These are phyloP conservation scores for Phocoena phocoena DNA, from an alignment of 2,113 vertebrate genomes.

Conservation along the genomic window DNA sequence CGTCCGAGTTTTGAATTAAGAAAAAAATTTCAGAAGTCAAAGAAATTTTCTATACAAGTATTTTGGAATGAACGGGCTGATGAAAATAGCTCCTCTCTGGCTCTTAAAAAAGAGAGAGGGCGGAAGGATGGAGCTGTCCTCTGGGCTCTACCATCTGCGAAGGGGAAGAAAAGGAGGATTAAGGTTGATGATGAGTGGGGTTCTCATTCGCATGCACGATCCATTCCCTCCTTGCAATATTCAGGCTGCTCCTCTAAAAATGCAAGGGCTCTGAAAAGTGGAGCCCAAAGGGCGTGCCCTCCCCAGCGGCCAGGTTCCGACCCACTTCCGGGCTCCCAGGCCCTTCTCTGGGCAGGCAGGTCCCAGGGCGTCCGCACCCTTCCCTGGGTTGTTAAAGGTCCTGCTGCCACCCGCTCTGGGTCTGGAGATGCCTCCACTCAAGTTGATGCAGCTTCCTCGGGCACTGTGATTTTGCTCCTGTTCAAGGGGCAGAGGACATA, in stretches of 20 bases:
- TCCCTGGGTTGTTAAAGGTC: neutral
- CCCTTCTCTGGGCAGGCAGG: neutral
- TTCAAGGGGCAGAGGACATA: neutral
- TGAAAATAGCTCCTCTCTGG: neutral
- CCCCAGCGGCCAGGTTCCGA: neutral
- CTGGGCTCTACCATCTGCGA: neutral
- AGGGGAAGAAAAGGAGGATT: neutral
- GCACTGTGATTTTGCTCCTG: neutral
- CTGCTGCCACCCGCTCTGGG: neutral
- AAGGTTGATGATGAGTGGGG: neutral
- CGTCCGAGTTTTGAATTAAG: neutral
- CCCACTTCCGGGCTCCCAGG: rapidly evolving
- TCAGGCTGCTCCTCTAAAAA: neutral
- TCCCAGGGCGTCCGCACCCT: neutral
- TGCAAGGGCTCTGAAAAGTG: neutral
- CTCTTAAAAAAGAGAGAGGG: neutral
- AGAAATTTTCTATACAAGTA: neutral
- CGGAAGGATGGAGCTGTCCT: neutral
- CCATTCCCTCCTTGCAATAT: neutral
- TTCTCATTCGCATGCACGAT: neutral
- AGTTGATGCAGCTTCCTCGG: neutral
- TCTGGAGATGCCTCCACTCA: neutral
- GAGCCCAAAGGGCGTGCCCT: neutral
- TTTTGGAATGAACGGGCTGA: neutral
- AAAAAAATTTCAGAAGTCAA: neutral